Conservation (phyloP, 2,113 vertebrate genomes). For the Hemiscyllium ocellatum region DNA sequence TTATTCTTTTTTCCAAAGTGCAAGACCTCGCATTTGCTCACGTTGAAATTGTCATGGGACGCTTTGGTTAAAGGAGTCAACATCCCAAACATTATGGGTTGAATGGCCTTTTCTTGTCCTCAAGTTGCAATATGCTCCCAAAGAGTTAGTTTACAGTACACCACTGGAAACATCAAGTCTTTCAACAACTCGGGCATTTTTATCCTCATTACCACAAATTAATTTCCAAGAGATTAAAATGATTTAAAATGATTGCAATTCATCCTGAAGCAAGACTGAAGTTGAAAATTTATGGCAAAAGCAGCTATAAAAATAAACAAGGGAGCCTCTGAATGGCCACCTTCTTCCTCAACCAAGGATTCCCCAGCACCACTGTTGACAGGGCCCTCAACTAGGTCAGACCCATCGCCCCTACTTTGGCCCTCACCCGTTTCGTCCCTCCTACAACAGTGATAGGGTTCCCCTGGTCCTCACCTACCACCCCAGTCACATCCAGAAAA, state of each 20-base stretch:
- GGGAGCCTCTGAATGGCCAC: no score
- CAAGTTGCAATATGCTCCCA: not conserved
- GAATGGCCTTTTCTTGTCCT: not conserved
- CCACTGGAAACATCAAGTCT: not conserved
- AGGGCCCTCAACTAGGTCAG: no score
- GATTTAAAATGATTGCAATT: not conserved
- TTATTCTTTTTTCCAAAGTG: no score
- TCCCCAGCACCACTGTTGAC: no score
- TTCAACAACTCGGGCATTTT: not conserved
- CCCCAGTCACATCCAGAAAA: no score
- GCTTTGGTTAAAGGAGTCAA: not conserved
- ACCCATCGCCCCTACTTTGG: no score
- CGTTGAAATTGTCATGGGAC: not conserved
- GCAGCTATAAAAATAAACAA: not conserved
- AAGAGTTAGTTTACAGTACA: not conserved
- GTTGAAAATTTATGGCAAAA: not conserved
- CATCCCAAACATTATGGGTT: not conserved
- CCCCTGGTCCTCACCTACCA: no score
- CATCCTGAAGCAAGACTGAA: not conserved
- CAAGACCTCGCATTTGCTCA: no score
- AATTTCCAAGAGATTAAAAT: not conserved
- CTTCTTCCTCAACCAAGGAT: no score
- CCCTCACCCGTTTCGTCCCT: no score
- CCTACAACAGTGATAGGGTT: no score
- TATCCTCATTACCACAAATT: not conserved